Conservation (phyloP, 1,140 invertebrate species). For the Heliconius hewitsoni region DNA sequence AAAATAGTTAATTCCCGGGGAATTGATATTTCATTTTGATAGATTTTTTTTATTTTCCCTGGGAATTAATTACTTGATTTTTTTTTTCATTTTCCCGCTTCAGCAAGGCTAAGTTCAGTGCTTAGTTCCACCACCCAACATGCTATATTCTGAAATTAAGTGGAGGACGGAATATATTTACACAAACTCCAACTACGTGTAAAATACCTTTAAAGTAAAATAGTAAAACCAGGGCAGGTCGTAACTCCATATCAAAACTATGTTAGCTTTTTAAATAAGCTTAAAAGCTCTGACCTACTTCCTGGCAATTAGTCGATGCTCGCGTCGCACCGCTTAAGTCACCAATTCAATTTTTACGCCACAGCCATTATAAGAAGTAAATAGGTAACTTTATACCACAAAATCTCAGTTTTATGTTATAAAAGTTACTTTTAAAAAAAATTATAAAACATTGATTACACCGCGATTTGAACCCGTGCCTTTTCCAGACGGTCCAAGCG, state of each 20-base stretch:
- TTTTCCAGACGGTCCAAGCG: no score
- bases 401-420: no score
- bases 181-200: background rate
- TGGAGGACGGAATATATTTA: no score
- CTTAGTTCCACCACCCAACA: background rate
- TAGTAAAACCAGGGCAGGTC: background rate
- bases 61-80: no score
- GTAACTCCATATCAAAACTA: conserved; percentile 7
- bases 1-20: no score
- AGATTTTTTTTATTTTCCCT: no score
- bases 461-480: no score
- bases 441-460: no score
- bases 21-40: no score
- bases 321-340: conserved; percentile 8
- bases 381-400: background rate
- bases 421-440: no score
- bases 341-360: conserved; percentile 12
- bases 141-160: no score
- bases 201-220: background rate
- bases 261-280: conserved; percentile 14
- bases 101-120: background rate
- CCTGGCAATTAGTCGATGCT: conserved; percentile 1
- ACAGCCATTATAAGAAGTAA: background rate
- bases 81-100: no score
- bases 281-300: conserved; percentile 14